These are phyloP conservation scores for Regulus satrapa DNA, from an alignment of 2,113 vertebrate species.

Conservation along the genomic window DNA sequence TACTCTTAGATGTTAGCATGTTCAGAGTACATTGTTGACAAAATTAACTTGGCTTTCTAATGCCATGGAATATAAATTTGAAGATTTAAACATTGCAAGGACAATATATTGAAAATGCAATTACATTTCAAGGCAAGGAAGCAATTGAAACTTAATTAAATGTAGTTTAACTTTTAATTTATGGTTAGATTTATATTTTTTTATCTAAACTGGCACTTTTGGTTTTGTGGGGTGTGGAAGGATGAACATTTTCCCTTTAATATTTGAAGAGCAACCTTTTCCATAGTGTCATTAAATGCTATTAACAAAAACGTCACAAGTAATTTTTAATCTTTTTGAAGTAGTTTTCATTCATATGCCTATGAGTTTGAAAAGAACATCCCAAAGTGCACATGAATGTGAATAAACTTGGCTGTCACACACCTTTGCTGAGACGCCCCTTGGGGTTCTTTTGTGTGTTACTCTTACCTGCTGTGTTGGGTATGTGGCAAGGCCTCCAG, in stretches of 20 bases:
- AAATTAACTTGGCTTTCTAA: slow-evolving; percentile 16
- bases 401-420: not conserved
- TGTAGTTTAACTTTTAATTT: slow-evolving; percentile 9
- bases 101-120: not conserved
- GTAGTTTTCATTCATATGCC: not conserved
- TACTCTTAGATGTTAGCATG: slow-evolving; percentile 3
- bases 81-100: not conserved
- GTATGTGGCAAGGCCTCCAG: not conserved
- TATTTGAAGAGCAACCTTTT: not conserved
- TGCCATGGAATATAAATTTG: not conserved
- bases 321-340: not conserved
- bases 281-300: not conserved
- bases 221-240: not conserved
- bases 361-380: not conserved
- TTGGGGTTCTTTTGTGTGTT: fast-evolving
- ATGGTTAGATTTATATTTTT: not conserved
- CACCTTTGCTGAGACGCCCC: not conserved
- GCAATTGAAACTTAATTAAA: slow-evolving; percentile 29
- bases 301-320: not conserved
- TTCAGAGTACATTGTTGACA: not conserved
- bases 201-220: not conserved
- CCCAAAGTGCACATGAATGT: not conserved
- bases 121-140: not conserved
- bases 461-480: not conserved
- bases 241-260: not conserved